phyloP scores from a whole-genome alignment of 2,113 vertebrate genomes.

The Pogonocichla stellata region DNA sequence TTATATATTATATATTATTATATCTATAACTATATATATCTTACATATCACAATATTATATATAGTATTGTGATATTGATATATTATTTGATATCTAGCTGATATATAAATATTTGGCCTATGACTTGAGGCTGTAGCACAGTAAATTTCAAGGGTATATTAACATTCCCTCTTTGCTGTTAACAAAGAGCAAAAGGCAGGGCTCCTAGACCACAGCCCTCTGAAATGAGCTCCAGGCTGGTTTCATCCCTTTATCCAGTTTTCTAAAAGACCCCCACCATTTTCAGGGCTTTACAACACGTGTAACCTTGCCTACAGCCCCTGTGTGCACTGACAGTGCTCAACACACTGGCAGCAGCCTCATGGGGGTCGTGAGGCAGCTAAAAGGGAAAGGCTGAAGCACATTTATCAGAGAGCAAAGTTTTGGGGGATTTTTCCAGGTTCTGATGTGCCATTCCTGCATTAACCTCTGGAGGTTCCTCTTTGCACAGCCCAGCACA shows the following conservation, averaged over 20 bases:
- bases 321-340: not conserved
- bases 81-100: no score
- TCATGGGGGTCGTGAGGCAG: not conserved
- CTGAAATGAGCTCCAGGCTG: not conserved
- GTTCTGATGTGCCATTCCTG: not conserved
- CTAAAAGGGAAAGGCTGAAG: not conserved
- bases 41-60: no score
- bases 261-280: not conserved
- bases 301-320: not conserved
- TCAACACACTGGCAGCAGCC: not conserved
- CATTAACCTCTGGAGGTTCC: not conserved
- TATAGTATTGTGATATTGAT: no score
- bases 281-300: not conserved
- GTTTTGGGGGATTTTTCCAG: fast-evolving
- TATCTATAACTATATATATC: no score
- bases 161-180: not conserved
- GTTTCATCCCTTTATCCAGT: not conserved
- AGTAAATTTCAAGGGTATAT: not conserved
- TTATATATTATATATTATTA: no score
- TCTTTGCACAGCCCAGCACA: not conserved
- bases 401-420: not conserved
- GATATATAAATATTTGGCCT: not conserved
- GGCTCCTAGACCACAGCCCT: not conserved
- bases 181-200: not conserved
- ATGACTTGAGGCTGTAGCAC: not conserved